These are phyloP conservation scores for Tillus elongatus DNA, from an alignment of 2,888 invertebrate species.

Conservation along the genomic window DNA sequence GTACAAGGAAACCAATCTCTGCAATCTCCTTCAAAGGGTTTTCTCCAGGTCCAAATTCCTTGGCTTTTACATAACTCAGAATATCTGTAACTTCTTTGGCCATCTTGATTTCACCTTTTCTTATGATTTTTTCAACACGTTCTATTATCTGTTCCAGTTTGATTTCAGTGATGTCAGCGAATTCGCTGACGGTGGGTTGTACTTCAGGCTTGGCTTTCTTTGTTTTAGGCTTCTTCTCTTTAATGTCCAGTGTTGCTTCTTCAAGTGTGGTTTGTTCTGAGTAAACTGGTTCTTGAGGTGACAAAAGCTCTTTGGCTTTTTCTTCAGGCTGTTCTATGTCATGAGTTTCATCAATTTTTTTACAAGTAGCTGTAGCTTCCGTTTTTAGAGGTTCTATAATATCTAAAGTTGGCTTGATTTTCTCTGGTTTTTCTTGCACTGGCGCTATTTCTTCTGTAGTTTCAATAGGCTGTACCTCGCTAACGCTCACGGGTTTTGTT, in stretches of 20 bases:
- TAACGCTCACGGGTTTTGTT: constrained; percentile 44
- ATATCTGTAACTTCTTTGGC: constrained; percentile 69
- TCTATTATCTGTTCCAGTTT: constrained; percentile 49
- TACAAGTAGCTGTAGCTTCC: constrained; percentile 53
- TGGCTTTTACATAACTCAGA: constrained; percentile 62
- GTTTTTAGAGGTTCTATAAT: constrained; percentile 52
- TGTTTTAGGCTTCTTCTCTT: constrained; percentile 34
- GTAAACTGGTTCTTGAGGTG: constrained; percentile 50
- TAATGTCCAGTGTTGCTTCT: constrained; percentile 45
- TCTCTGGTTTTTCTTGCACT: constrained; percentile 34
- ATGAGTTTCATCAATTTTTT: constrained; percentile 51
- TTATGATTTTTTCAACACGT: constrained; percentile 47
- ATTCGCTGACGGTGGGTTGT: constrained; percentile 35
- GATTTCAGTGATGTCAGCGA: constrained; percentile 42
- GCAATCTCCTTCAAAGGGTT: constrained; percentile 71
- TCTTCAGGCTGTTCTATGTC: constrained; percentile 37
- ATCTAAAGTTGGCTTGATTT: constrained; percentile 48
- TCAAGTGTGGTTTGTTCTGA: constrained; percentile 51
- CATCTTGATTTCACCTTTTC: constrained; percentile 50
- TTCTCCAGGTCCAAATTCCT: constrained; percentile 74
- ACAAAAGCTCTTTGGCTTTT: constrained; percentile 45
- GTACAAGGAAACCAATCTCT: constrained; percentile 68
- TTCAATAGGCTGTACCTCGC: constrained; percentile 46
- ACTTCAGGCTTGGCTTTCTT: constrained; percentile 30
- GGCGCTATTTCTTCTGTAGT: constrained; percentile 47